These are phyloP conservation scores for Cotesia chilonis DNA, from an alignment of 1,140 invertebrate species.

Conservation along the genomic window DNA sequence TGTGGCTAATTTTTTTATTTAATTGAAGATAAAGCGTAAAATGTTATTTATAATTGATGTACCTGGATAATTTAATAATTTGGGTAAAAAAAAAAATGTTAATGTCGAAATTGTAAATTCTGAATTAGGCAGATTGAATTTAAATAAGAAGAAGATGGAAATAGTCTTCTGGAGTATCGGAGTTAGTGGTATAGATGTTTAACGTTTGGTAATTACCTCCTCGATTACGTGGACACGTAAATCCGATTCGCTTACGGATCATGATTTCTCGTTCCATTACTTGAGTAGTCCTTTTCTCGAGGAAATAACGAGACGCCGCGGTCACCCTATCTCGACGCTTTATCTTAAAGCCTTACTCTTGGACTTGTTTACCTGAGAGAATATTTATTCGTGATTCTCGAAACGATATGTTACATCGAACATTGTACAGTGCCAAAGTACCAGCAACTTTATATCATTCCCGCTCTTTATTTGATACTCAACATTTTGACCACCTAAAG, in stretches of 20 bases:
- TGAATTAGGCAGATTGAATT: neutral
- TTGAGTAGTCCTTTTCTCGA: neutral
- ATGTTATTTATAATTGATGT: too few relatives aligned
- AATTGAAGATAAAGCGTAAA: too few relatives aligned
- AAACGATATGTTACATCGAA: slow-evolving; percentile 23
- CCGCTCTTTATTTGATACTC: slow-evolving; percentile 6
- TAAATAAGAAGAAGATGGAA: slow-evolving; percentile 1
- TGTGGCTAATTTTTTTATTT: too few relatives aligned
- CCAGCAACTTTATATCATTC: slow-evolving; percentile 12
- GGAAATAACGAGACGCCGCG: slow-evolving; percentile 26
- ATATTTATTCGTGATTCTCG: slow-evolving; percentile 18
- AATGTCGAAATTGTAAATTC: too few relatives aligned
- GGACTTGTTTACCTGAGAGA: slow-evolving; percentile 12
- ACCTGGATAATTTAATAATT: too few relatives aligned
- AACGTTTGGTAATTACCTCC: slow-evolving; percentile 13
- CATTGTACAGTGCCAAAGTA: slow-evolving; percentile 15
- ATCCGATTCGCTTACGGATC: slow-evolving; percentile 13
- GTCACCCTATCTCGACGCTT: slow-evolving; percentile 23
- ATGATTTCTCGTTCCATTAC: slow-evolving; percentile 28
- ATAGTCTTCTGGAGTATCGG: neutral
- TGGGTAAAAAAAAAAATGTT: too few relatives aligned
- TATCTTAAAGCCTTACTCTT: slow-evolving; percentile 26
- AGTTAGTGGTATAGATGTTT: slow-evolving; percentile 5
- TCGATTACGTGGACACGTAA: slow-evolving; percentile 18
- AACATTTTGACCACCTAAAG: slow-evolving; percentile 10